Base-by-base conservation (phyloP, 2,113 vertebrate species). In the Sakesphorus luctuosus region DNA sequence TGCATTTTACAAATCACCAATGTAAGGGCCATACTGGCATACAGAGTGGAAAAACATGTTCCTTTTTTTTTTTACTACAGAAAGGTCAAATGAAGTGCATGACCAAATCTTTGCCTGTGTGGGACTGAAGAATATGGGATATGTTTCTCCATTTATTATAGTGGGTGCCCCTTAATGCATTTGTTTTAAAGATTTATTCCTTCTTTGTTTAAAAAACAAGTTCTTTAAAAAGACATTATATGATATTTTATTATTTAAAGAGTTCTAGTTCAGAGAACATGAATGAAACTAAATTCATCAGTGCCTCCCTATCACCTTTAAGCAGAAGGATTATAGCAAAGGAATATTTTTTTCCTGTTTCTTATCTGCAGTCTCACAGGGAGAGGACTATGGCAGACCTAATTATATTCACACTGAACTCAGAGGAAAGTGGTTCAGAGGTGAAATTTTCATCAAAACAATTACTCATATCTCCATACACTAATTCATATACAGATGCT, bases 381-480 rank as follows among this genome's bases (percentile, higher is more conserved):
- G 89, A 97, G 72, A 97, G 44, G 28, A 90, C 75, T 86, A 84
- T 87, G 86, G 86, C 72, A 98, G 96, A 95, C 74, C 38, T 96
- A 98, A 98, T 92, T 98, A 97, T 88, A 94, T 96, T 97, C 92
- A 97, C 89, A 97, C 87, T 87, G 76, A 97, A 97, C 84, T 95
- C 72, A 93, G 80, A 94, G 81, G 50, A 96, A 92, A 95, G 63
- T 89, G 65, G 80, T 96, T 56, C 87, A 94, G 90, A 97, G 94
- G 96, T 97, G 89, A 97, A 97, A 97, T 96, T 96, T 97, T 97
- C 94, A 94, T 96, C 97, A 97, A 97, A 98, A 97, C 90, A 97
- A 97, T 98, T 98, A 97, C 52, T 95, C 58, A 61, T 97, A 97
- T 97, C 94, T 90, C 83, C 74, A 81, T 89, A 91, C 85, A 62